Evolutionary conservation across 1,140 invertebrate species (phyloP).

Genomic region (Camponotus floridanus): DNA sequence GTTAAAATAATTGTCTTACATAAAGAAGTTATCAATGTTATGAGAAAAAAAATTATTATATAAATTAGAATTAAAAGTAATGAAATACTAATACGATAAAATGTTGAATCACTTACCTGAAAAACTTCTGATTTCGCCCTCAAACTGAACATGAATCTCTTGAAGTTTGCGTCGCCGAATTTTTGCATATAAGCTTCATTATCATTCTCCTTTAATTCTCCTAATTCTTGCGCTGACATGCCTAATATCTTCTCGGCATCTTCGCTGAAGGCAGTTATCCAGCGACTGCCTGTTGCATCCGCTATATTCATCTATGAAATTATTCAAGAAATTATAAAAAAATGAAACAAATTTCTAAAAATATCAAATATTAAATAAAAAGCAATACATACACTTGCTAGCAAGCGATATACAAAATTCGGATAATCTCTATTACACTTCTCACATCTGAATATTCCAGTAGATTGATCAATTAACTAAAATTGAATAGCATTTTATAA

Average conservation of each 20-base stretch:
- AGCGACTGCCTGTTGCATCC: slow-evolving; percentile 93
- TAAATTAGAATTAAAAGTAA: slow-evolving; percentile 39
- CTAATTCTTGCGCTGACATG: slow-evolving; percentile 92
- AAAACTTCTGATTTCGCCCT: slow-evolving; percentile 96
- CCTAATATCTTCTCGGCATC: slow-evolving; percentile 93
- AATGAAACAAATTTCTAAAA: slow-evolving; percentile 45
- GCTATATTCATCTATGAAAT: slow-evolving; percentile 90
- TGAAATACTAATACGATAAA: neutral
- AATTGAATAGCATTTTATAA: slow-evolving; percentile 37
- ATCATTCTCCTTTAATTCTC: slow-evolving; percentile 89
- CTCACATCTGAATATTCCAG: slow-evolving; percentile 96
- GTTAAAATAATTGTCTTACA: slow-evolving; percentile 19
- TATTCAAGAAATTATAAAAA: slow-evolving; percentile 63
- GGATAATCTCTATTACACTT: slow-evolving; percentile 95
- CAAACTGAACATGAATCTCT: slow-evolving; percentile 93
- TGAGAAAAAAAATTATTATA: neutral
- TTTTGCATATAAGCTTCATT: slow-evolving; percentile 87
- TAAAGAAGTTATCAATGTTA: neutral
- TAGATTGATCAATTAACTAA: slow-evolving; percentile 93
- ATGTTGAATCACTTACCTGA: slow-evolving; percentile 84
- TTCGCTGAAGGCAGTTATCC: slow-evolving; percentile 96
- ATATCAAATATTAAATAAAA: neutral
- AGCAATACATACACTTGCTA: slow-evolving; percentile 90
- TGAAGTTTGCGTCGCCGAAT: slow-evolving; percentile 92
- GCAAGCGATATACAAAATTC: slow-evolving; percentile 94